Evolutionary conservation across 2,113 vertebrate species (phyloP).

Genomic region (Misgurnus anguillicaudatus): DNA sequence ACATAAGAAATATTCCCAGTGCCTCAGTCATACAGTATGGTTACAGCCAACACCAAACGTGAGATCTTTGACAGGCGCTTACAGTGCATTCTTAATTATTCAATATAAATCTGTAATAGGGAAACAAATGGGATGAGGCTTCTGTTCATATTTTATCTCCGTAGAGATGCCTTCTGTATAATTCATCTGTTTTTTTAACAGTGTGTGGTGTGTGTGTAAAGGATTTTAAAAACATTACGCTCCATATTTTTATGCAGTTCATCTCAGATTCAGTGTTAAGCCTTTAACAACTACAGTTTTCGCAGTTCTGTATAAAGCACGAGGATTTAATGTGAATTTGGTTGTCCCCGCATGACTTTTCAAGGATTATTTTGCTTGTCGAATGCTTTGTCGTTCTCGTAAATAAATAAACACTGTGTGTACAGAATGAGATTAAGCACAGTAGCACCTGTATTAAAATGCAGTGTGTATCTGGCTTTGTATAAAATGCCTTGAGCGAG

Average conservation of each 20-base stretch:
- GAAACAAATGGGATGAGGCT: background rate
- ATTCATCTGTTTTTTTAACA: background rate
- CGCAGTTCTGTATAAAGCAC: no score
- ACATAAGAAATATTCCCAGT: background rate
- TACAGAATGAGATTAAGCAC: no score
- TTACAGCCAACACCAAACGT: background rate
- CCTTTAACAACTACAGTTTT: no score
- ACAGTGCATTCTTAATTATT: constrained; percentile 8
- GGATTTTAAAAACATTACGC: constrained; percentile 24
- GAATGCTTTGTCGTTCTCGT: no score
- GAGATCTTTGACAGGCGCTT: background rate
- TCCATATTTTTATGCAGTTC: no score
- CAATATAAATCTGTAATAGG: background rate
- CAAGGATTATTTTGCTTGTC: no score
- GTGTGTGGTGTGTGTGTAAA: background rate
- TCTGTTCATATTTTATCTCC: constrained; percentile 15
- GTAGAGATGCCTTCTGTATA: constrained; percentile 12
- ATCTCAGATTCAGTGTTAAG: no score
- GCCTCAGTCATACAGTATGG: background rate
- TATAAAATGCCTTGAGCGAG: constrained; percentile 9
- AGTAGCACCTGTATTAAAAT: no score
- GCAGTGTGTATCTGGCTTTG: no score
- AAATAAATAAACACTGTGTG: no score
- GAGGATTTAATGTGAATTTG: no score
- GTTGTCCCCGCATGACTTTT: no score